A percentile compares a stretch with the other conserved stretches of the same genome.
Conservation (phyloP, 2,113 vertebrate genomes). For the Anarhynchus alexandrinus region DNA sequence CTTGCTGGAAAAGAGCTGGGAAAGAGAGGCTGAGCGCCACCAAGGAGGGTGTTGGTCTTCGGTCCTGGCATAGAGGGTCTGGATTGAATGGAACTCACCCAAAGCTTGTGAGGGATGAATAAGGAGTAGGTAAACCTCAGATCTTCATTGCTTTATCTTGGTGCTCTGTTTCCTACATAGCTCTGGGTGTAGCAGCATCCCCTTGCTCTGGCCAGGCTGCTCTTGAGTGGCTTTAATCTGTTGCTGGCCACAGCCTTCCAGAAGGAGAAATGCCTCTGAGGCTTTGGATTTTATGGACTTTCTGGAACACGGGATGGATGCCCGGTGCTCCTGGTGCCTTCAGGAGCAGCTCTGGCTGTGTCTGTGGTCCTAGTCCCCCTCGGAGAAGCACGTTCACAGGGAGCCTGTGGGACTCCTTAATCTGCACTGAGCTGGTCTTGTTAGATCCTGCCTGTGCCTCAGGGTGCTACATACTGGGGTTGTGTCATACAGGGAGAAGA, state of each 20-base stretch:
- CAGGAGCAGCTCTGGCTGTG: not conserved
- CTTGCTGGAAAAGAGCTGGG: not conserved
- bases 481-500: not conserved
- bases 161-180: not conserved
- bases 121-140: not conserved
- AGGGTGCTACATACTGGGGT: not conserved
- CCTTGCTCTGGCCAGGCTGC: not conserved
- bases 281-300: not conserved
- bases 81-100: not conserved
- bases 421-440: not conserved
- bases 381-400: rapidly evolving
- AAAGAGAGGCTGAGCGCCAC: not conserved
- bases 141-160: not conserved
- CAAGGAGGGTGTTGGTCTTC: too few species aligned
- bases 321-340: not conserved
- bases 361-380: not conserved
- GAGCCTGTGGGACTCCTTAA: not conserved
- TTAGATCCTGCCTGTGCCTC: not conserved
- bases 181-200: not conserved
- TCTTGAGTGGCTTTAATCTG: not conserved
- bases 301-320: not conserved
- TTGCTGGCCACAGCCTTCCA: not conserved
- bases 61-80: not conserved
- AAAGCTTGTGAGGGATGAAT: not conserved
- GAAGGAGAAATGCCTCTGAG: not conserved